Evolutionary conservation across 2,113 vertebrate species (phyloP).

Genomic region (Martes martes): DNA sequence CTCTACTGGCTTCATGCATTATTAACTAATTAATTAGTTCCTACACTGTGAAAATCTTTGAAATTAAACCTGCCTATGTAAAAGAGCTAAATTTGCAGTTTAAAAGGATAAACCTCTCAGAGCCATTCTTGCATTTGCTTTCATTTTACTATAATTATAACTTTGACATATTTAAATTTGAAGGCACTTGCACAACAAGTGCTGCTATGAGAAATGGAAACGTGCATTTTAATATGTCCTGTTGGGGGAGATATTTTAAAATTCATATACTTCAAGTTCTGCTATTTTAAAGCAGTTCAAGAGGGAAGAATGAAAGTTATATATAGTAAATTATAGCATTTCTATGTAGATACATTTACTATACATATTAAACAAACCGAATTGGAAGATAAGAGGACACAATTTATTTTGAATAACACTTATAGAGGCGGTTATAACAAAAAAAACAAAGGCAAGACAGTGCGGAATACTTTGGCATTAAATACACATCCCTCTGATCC

Average conservation of each 20-base stretch:
- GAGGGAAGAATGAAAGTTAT: neutral
- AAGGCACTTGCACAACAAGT: conserved; percentile 54
- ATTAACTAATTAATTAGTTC: conserved; percentile 85
- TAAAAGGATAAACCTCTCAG: conserved; percentile 75
- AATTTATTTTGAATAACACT: neutral
- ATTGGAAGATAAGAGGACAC: neutral
- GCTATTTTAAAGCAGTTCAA: conserved; percentile 27
- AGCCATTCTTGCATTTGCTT: conserved; percentile 64
- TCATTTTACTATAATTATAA: conserved; percentile 80
- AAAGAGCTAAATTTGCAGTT: conserved; percentile 77
- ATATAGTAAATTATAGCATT: neutral
- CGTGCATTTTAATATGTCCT: conserved; percentile 65
- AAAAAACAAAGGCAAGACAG: neutral
- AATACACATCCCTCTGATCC: neutral
- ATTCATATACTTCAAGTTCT: conserved; percentile 70
- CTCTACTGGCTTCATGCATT: conserved; percentile 78
- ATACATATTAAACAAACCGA: neutral
- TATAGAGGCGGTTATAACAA: neutral
- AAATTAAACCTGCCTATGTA: conserved; percentile 76
- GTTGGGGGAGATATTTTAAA: conserved; percentile 49
- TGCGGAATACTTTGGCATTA: neutral
- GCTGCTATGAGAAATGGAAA: conserved; percentile 52
- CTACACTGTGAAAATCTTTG: conserved; percentile 76
- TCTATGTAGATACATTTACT: neutral
- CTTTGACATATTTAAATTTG: conserved; percentile 75